Percentiles rank a stretch among this genome's conserved stretches.
These are phyloP conservation scores for Erpetoichthys calabaricus DNA, from an alignment of 2,797 vertebrate genomes.

Conservation along the genomic window DNA sequence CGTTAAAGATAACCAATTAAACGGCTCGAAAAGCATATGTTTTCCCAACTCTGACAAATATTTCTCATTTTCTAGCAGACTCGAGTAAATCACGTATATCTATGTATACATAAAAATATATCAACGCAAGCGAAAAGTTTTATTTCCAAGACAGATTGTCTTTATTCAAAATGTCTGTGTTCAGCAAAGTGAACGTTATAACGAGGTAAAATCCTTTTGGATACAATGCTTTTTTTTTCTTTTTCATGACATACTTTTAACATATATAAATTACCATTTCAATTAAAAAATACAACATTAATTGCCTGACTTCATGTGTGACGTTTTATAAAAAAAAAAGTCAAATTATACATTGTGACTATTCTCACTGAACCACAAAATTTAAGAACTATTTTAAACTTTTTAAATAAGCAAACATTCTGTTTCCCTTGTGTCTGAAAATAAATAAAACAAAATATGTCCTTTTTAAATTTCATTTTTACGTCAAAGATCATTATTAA, in stretches of 20 bases:
- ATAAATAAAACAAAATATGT: too few species aligned
- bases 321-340: constrained; percentile 62
- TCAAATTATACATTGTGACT: constrained; percentile 52
- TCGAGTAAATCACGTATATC: too few species aligned
- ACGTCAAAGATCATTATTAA: too few species aligned
- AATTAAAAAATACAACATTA: constrained; percentile 68
- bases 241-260: constrained; percentile 66
- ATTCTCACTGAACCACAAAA: constrained; percentile 72
- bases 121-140: too few species aligned
- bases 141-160: constrained; percentile 86
- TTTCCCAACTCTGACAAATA: too few species aligned
- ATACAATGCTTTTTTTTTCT: constrained; percentile 62
- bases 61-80: too few species aligned
- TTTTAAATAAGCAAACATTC: constrained; percentile 47
- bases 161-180: constrained; percentile 95
- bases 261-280: constrained; percentile 67
- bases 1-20: too few species aligned
- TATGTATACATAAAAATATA: too few species aligned
- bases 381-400: constrained; percentile 41
- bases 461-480: too few species aligned
- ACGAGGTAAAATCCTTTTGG: constrained; percentile 79
- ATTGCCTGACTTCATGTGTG: constrained; percentile 66
- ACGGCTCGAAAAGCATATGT: too few species aligned
- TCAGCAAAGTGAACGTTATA: constrained; percentile 77
- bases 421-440: too few species aligned